Conservation (phyloP, 2,113 vertebrate species). For the Entomyzon cyanotis region DNA sequence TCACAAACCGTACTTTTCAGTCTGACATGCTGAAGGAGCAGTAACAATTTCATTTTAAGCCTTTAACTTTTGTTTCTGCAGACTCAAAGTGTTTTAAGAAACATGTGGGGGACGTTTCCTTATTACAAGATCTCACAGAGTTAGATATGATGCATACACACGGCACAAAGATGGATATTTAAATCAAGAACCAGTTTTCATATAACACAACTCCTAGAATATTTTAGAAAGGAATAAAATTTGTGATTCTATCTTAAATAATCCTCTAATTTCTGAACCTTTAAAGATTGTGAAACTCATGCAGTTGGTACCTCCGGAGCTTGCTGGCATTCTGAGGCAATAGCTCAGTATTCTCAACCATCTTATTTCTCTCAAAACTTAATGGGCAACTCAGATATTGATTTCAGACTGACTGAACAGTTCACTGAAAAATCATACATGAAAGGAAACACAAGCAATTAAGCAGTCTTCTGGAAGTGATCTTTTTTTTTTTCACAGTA, state of each 20-base stretch:
- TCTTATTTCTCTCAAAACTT: background rate
- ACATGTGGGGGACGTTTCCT: fast-evolving
- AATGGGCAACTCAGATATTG: background rate
- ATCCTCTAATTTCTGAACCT: background rate
- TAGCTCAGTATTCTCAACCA: background rate
- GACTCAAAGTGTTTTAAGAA: background rate
- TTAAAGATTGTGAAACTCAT: background rate
- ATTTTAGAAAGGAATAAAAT: background rate
- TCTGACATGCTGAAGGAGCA: background rate
- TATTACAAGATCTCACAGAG: background rate
- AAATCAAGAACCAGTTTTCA: background rate
- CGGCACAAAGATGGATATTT: background rate
- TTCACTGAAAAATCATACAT: background rate
- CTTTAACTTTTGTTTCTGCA: background rate
- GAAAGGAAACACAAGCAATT: background rate
- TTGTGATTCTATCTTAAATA: background rate
- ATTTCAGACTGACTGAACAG: background rate
- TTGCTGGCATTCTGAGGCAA: background rate
- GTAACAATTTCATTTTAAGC: background rate
- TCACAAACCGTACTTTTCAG: background rate
- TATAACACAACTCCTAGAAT: background rate
- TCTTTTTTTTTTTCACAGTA: background rate
- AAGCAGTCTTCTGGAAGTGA: background rate
- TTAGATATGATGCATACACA: background rate
- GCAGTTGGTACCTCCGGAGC: background rate